Conservation (phyloP, 1,140 invertebrate genomes). For the Eurosta solidaginis region DNA sequence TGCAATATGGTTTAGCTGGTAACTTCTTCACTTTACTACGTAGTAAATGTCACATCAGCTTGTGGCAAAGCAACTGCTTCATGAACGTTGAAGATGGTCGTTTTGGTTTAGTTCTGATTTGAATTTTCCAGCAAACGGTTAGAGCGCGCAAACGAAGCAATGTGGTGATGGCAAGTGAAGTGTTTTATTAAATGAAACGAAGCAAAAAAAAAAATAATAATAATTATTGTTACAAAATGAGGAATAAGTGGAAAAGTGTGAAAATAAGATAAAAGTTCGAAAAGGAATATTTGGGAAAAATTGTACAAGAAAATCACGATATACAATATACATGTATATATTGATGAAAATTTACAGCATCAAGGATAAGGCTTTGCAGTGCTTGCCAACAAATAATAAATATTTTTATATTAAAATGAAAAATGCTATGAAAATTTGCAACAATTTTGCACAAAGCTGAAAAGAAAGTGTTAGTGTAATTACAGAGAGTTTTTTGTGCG, state of each 20-base stretch:
- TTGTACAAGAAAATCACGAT: too few species aligned
- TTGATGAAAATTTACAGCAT: too few species aligned
- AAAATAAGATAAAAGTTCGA: too few species aligned
- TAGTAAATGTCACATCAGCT: neutral
- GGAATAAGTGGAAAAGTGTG: neutral
- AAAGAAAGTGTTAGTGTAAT: constrained; percentile 22
- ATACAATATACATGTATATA: too few species aligned
- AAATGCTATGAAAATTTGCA: neutral
- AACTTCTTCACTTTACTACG: neutral
- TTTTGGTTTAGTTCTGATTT: constrained; percentile 53
- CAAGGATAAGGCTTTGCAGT: neutral
- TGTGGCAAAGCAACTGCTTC: constrained; percentile 9
- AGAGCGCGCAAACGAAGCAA: neutral
- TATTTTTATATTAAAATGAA: neutral
- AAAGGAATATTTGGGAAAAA: too few species aligned
- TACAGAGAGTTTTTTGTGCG: neutral
- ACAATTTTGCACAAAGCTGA: neutral
- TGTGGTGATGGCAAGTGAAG: neutral
- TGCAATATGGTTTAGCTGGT: neutral
- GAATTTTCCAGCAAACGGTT: constrained; percentile 52
- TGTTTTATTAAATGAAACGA: too few species aligned
- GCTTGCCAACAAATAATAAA: neutral
- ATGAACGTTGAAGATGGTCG: neutral
- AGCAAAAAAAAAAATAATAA: neutral
- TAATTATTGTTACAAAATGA: neutral